Evolutionary conservation across 2,113 vertebrate species (phyloP).

Genomic region (Amblyornis subalaris): DNA sequence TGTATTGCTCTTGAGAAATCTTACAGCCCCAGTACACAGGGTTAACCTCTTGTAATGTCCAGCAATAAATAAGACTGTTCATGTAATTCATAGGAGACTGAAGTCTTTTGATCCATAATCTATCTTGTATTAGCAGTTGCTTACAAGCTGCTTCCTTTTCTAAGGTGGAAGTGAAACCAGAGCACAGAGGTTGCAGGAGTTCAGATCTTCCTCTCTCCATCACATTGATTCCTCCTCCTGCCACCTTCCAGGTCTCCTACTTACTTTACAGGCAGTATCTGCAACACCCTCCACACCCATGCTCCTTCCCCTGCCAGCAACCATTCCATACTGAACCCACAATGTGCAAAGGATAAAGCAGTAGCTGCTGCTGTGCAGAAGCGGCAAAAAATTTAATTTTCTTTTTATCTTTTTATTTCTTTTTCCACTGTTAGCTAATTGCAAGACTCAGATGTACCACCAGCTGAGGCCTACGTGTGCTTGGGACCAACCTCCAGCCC

Average conservation of each 20-base stretch:
- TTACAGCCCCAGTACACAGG: fast-evolving
- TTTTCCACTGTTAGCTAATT: not conserved
- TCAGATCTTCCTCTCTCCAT: not conserved
- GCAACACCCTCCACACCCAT: not conserved
- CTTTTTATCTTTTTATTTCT: not conserved
- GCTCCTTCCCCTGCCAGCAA: not conserved
- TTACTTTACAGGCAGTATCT: not conserved
- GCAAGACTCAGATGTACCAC: not conserved
- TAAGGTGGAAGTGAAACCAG: not conserved
- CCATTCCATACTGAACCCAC: not conserved
- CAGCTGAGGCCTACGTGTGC: fast-evolving
- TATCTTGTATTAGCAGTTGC: not conserved
- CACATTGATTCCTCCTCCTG: not conserved
- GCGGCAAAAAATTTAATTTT: not conserved
- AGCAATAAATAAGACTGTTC: not conserved
- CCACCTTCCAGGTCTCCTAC: not conserved
- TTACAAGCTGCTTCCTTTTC: not conserved
- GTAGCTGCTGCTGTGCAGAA: not conserved
- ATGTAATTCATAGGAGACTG: not conserved
- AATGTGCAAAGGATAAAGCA: not conserved
- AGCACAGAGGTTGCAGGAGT: not conserved
- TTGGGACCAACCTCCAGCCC: not conserved
- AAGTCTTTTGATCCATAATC: not conserved
- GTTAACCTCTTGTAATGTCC: not conserved
- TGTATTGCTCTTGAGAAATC: not conserved